Conservation (phyloP, 2,113 vertebrate species). For the Pterocles gutturalis region DNA sequence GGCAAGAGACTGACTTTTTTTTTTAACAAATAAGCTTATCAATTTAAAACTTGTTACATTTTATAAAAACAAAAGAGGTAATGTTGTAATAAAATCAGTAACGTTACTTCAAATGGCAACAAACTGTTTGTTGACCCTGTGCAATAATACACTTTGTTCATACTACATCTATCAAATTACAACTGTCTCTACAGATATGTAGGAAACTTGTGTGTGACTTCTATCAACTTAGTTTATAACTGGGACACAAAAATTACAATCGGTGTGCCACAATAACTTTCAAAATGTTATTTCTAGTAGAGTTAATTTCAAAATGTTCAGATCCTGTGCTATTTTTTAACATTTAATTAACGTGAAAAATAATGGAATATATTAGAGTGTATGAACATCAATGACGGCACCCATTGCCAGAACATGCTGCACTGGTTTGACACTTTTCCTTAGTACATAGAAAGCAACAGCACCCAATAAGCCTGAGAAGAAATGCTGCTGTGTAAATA, state of each 20-base stretch:
- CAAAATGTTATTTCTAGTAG: slow-evolving; percentile 49
- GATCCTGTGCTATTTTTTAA: slow-evolving; percentile 58
- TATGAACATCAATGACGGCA: slow-evolving; percentile 71
- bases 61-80: slow-evolving; percentile 86
- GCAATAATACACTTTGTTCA: slow-evolving; percentile 79
- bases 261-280: slow-evolving; percentile 71
- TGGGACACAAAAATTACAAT: slow-evolving; percentile 75
- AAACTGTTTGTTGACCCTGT: slow-evolving; percentile 81
- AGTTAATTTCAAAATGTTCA: slow-evolving; percentile 59
- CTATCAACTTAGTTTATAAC: slow-evolving; percentile 65
- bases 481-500: slow-evolving; percentile 88
- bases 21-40: slow-evolving; percentile 71
- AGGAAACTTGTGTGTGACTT: slow-evolving; percentile 61
- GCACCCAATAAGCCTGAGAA: slow-evolving; percentile 88
- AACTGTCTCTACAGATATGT: slow-evolving; percentile 63
- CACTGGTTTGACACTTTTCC: slow-evolving; percentile 77
- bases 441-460: slow-evolving; percentile 84
- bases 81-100: slow-evolving; percentile 84
- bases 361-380: slow-evolving; percentile 60
- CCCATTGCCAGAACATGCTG: slow-evolving; percentile 70
- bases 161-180: slow-evolving; percentile 70
- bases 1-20: slow-evolving; percentile 63
- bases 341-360: slow-evolving; percentile 63
- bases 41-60: slow-evolving; percentile 79
- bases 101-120: slow-evolving; percentile 76